Conservation (phyloP, 2,113 vertebrate species). For the Heterochromis multidens region DNA sequence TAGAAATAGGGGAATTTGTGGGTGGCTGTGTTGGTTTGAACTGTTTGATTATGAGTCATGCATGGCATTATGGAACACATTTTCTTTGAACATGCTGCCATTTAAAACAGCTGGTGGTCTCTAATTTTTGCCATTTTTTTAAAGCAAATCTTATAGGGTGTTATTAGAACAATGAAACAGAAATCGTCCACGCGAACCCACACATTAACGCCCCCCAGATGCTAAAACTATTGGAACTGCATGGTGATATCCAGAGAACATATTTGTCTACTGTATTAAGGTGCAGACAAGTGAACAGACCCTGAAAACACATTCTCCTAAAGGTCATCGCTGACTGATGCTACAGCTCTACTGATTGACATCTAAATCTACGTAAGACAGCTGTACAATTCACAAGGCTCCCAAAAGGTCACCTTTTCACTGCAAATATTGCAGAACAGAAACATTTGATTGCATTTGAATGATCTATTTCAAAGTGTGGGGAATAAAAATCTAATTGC, state of each 20-base stretch:
- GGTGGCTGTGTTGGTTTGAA: background rate
- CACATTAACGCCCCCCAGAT: background rate
- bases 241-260: background rate
- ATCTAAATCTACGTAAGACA: slow-evolving; percentile 25
- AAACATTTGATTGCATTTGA: background rate
- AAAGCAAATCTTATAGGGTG: background rate
- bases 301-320: background rate
- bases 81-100: background rate
- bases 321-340: slow-evolving; percentile 27
- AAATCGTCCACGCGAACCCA: background rate
- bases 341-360: slow-evolving; percentile 9
- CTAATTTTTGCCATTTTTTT: background rate
- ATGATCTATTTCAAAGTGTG: background rate
- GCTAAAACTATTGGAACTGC: background rate
- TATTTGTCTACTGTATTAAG: background rate
- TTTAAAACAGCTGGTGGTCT: background rate
- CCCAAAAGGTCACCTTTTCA: background rate
- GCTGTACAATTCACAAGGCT: background rate
- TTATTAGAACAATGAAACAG: background rate
- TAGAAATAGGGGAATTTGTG: background rate
- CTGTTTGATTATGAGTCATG: background rate
- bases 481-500: background rate
- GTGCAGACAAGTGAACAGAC: background rate
- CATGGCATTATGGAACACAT: background rate
- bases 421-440: background rate